Conservation (phyloP, 2,113 vertebrate species). For the Scomber scombrus region DNA sequence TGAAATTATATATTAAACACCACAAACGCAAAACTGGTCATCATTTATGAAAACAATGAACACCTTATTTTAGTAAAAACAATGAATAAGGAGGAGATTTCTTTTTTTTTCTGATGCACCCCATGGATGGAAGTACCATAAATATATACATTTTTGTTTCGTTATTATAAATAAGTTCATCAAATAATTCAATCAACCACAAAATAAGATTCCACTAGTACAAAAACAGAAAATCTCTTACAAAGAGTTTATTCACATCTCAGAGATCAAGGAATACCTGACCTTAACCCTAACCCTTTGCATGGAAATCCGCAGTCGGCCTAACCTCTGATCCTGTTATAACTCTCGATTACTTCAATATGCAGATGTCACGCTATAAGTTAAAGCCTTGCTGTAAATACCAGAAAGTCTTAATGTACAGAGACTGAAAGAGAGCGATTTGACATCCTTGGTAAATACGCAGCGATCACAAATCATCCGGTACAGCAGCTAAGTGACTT, state of each 20-base stretch:
- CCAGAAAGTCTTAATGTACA: conserved; percentile 54
- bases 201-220: not conserved
- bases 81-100: not conserved
- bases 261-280: conserved; percentile 25
- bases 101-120: too few relatives aligned
- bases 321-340: conserved; percentile 54
- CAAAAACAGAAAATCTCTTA: not conserved
- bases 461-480: conserved; percentile 14
- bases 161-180: too few relatives aligned
- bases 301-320: not conserved
- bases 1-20: too few relatives aligned
- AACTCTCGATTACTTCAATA: conserved; percentile 41
- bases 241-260: conserved; percentile 37
- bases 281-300: conserved; percentile 8
- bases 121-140: too few relatives aligned
- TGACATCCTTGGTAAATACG: conserved; percentile 38
- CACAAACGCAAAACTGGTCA: not conserved
- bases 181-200: not conserved
- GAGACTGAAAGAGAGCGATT: conserved; percentile 40
- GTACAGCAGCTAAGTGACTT: conserved; percentile 36
- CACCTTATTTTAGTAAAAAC: not conserved
- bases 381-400: conserved; percentile 65
- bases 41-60: not conserved
- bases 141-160: too few relatives aligned
- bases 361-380: conserved; percentile 53